Evolutionary conservation across 2,888 invertebrate genomes (phyloP).

Genomic region (Pseudoips prasinana): DNA sequence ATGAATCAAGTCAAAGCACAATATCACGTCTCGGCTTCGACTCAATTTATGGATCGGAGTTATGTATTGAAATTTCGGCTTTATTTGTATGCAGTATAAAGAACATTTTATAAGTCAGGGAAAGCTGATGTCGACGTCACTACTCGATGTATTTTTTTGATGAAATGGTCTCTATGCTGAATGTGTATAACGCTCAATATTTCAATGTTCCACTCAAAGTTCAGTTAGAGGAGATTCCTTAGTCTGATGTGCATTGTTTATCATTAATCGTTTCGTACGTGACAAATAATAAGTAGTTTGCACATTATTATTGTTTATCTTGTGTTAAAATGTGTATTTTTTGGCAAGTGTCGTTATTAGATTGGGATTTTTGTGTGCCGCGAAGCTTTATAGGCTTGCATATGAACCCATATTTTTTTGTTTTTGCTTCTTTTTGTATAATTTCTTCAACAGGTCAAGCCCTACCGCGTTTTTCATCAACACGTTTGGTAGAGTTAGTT

Average conservation of each 20-base stretch:
- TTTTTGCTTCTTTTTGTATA: conserved; percentile 77
- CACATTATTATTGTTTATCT: conserved; percentile 30
- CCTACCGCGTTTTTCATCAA: conserved; percentile 87
- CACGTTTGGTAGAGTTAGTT: conserved; percentile 86
- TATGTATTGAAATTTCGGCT: no score
- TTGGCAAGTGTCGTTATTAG: conserved; percentile 45
- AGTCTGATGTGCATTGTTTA: background rate
- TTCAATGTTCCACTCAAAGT: no score
- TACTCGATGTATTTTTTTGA: no score
- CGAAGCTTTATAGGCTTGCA: conserved; percentile 65
- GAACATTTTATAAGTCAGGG: no score
- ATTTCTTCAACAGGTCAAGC: conserved; percentile 88
- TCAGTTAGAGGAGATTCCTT: background rate
- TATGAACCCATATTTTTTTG: conserved; percentile 58
- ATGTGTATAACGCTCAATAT: no score
- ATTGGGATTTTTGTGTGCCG: conserved; percentile 60
- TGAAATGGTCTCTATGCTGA: no score
- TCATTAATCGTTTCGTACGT: conserved; percentile 25
- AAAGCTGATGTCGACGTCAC: no score
- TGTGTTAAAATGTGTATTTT: conserved; percentile 42
- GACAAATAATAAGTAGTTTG: conserved; percentile 40
- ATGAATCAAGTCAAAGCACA: no score
- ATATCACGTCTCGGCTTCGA: no score
- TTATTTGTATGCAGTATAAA: no score
- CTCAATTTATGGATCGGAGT: no score